Base-by-base conservation (phyloP, 2,797 vertebrate genomes). In the Ibycter americanus region DNA sequence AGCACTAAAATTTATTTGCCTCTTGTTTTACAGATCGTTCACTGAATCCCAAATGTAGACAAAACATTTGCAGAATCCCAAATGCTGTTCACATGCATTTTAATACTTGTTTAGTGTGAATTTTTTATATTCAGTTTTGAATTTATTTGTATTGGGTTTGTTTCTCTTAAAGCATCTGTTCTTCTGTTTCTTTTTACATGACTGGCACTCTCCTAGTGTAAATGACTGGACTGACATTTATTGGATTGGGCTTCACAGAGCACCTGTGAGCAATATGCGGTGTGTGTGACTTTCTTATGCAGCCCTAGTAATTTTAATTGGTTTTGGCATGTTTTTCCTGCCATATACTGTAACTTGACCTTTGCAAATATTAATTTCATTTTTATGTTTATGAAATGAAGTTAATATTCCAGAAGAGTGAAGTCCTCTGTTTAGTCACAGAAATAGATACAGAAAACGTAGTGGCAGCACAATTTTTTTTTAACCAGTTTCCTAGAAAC, bases 81-180 rank as follows among this genome's bases (percentile, higher is more conserved):
- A 89, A 83, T 74, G 56, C 25, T 78, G 62, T 56, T 89, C 70
- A 55, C 38, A 86, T 70, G 81, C 2, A 0, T 76, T 93, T 93
- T 68, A 90, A 89, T 92, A 65, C 59, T 94, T 93, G 90, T 93
- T 90, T 94, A 40, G 72, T 78, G 87, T 55, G 82, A 71, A 9
- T 61, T 88, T 95, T 92, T 90, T 67, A 47, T 90, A 80, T 93
- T 88, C 73, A 90, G 46, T 72, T 96, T 89, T 74, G 87, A 77
- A 79, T 95, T 85, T 96, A 96, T 97, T 93, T 95, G 88, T 93
- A 51, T 83, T 91, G 20, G 46, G 68, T 83, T 97, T 97, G 83
- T 79, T 96, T 94, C 89, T 94, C 86, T 73, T 67, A 95, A 95
- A 94, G 83, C 95, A 93, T 97, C 94, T 97, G 94, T 89, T 95